Conservation (phyloP, 2,888 invertebrate genomes). For the Lissonota sp. region DNA sequence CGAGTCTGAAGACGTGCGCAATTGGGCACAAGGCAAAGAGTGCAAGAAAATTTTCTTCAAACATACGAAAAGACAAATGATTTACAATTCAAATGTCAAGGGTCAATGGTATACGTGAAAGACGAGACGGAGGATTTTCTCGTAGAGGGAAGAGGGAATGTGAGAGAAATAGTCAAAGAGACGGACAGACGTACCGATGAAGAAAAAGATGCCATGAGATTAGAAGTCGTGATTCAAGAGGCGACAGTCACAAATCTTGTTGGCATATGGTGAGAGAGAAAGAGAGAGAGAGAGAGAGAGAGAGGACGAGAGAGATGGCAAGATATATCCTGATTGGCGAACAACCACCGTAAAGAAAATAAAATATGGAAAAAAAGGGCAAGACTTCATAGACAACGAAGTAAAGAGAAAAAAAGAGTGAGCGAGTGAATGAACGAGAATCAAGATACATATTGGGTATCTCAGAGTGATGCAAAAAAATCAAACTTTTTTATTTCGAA, state of each 20-base stretch:
- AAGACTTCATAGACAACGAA: not conserved
- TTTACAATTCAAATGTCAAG: conserved; percentile 60
- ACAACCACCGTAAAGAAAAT: conserved; percentile 55
- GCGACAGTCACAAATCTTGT: conserved; percentile 65
- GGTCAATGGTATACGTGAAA: conserved; percentile 49
- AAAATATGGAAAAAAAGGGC: conserved; percentile 13
- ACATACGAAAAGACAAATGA: conserved; percentile 57
- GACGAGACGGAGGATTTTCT: not conserved
- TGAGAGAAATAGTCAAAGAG: conserved; percentile 9
- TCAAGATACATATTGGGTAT: conserved; percentile 4
- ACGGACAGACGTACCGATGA: conserved; percentile 2
- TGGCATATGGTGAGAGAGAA: conserved; percentile 45
- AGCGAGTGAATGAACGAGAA: conserved; percentile 46
- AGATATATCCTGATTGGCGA: conserved; percentile 60
- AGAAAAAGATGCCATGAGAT: conserved; percentile 59
- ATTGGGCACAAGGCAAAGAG: conserved; percentile 54
- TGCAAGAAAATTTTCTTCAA: conserved; percentile 36
- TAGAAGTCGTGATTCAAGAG: conserved; percentile 64
- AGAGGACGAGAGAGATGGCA: not conserved
- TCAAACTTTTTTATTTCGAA: no score
- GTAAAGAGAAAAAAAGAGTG: conserved; percentile 23
- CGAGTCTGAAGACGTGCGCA: conserved; percentile 6
- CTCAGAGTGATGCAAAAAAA: no score
- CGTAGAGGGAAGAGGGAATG: not conserved
- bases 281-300: not conserved